phyloP scores from a whole-genome alignment of 2,888 invertebrate species.

The Hydropsyche betteni region DNA sequence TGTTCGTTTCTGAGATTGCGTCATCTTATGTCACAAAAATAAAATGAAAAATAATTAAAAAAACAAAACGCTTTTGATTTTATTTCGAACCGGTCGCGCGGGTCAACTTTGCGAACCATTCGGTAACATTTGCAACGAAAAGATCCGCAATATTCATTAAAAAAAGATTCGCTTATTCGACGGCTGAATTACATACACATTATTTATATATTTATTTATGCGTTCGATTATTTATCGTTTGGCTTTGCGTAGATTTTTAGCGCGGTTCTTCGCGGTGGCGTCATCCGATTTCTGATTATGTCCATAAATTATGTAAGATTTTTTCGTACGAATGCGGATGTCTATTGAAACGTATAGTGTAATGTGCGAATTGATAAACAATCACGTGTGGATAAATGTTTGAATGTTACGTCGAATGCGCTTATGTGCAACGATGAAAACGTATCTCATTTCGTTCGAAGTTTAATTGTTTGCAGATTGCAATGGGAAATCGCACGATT shows the following conservation, averaged over 20 bases:
- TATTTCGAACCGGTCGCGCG: conserved; percentile 38
- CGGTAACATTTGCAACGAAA: too few relatives aligned
- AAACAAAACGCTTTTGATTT: conserved; percentile 41
- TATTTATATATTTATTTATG: too few relatives aligned
- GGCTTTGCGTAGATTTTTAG: not conserved
- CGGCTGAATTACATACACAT: too few relatives aligned
- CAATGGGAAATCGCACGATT: too few relatives aligned
- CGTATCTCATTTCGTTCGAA: too few relatives aligned
- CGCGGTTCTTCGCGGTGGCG: not conserved
- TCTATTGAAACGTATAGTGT: too few relatives aligned
- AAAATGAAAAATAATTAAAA: too few relatives aligned
- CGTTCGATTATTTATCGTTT: not conserved
- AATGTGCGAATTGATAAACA: too few relatives aligned
- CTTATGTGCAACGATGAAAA: too few relatives aligned
- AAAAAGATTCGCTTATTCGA: not conserved
- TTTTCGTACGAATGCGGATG: not conserved
- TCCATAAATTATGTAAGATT: conserved; percentile 2
- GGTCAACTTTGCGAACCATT: not conserved
- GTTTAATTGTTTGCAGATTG: too few relatives aligned
- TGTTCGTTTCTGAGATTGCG: not conserved
- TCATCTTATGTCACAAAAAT: conserved; percentile 38
- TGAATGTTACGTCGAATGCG: too few relatives aligned
- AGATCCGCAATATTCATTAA: not conserved
- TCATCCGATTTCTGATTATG: conserved; percentile 14
- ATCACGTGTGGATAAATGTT: too few relatives aligned